These are phyloP conservation scores for Saccostrea glomerata DNA, from an alignment of 1,140 invertebrate genomes.

Conservation along the genomic window DNA sequence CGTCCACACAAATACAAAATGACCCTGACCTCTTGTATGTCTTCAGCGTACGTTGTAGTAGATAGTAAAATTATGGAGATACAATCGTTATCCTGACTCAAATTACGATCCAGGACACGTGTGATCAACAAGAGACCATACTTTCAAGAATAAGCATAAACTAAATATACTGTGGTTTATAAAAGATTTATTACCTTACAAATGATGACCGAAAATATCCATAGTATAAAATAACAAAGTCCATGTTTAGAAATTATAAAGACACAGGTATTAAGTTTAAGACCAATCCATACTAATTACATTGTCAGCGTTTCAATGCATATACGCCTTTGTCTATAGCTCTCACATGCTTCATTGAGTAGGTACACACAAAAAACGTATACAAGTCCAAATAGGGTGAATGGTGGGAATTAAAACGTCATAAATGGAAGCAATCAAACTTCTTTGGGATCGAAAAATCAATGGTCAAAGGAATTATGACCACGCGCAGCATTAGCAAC, in stretches of 20 bases:
- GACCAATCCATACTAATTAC: not conserved
- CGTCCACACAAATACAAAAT: not conserved
- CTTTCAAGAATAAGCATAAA: not conserved
- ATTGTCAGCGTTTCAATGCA: not conserved
- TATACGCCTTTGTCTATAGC: not conserved
- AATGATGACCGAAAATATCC: slow-evolving; percentile 25
- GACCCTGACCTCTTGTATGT: not conserved
- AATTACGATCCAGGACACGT: slow-evolving; percentile 11
- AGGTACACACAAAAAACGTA: not conserved
- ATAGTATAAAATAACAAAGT: not conserved
- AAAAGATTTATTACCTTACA: slow-evolving; percentile 34
- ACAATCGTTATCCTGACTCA: not conserved
- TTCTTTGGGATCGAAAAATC: slow-evolving; percentile 22
- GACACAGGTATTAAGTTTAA: not conserved
- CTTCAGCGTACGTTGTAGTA: not conserved
- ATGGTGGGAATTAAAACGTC: not conserved
- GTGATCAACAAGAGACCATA: not conserved
- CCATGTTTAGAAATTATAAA: not conserved
- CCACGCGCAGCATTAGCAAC: slow-evolving; percentile 21
- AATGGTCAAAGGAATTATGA: slow-evolving; percentile 18
- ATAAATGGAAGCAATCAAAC: not conserved
- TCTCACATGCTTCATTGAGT: not conserved
- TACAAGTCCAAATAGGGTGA: not conserved
- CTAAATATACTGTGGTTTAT: not conserved
- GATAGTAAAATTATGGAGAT: slow-evolving; percentile 18